Percentiles rank a stretch among this genome's conserved stretches.
phyloP scores from a whole-genome alignment of 2,113 vertebrate genomes.

The Excalfactoria chinensis region DNA sequence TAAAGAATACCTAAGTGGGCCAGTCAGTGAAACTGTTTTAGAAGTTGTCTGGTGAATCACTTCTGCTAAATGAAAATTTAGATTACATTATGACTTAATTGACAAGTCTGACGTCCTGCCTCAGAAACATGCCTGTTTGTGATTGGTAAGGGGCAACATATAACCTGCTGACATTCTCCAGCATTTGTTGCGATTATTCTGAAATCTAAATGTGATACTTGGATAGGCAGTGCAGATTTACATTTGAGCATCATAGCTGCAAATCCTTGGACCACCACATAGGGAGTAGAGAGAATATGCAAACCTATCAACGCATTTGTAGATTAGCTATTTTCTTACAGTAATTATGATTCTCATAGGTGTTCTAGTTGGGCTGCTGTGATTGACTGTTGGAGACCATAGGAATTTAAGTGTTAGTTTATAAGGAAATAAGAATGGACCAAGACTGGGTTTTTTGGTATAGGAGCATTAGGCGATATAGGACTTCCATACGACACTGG shows the following conservation, averaged over 20 bases:
- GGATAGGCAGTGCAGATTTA: neutral
- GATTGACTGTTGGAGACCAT: neutral
- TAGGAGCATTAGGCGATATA: neutral
- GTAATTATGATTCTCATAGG: neutral
- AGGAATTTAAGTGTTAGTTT: neutral
- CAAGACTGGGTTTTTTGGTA: neutral
- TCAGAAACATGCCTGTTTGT: neutral
- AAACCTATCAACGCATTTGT: neutral
- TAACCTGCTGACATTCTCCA: fast-evolving
- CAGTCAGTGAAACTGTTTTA: neutral
- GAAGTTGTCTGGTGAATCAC: neutral
- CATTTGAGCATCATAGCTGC: neutral
- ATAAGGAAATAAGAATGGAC: neutral
- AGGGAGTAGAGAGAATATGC: neutral
- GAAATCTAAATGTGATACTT: neutral
- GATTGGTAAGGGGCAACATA: neutral
- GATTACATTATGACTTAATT: neutral
- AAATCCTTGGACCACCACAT: neutral
- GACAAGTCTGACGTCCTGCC: neutral
- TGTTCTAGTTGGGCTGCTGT: neutral
- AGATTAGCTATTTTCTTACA: neutral
- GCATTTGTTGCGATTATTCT: neutral
- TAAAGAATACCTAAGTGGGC: neutral
- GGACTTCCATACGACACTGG: neutral
- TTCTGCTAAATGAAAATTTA: neutral